Conservation (phyloP, 2,797 vertebrate species). For the Anomalospiza imberbis region DNA sequence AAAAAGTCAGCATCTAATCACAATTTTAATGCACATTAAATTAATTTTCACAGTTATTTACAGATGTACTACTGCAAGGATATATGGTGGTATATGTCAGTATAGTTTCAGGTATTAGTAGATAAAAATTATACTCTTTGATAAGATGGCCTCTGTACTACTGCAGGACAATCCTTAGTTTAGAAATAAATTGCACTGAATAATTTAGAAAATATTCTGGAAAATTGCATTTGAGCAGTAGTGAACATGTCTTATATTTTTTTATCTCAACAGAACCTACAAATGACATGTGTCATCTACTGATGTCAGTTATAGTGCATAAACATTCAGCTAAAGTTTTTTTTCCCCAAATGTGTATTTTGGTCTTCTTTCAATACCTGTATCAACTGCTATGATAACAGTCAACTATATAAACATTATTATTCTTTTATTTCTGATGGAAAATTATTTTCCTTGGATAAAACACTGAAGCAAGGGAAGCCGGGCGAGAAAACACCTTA, state of each 20-base stretch:
- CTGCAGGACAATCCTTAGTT: background rate
- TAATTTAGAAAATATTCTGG: background rate
- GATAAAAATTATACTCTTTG: background rate
- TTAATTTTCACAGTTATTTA: background rate
- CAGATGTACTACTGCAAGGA: background rate
- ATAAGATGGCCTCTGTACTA: background rate
- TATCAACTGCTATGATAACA: background rate
- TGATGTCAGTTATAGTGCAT: background rate
- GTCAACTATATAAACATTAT: background rate
- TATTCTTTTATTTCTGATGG: background rate
- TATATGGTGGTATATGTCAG: background rate
- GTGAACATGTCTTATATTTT: background rate
- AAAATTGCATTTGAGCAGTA: background rate
- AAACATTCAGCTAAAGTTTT: background rate
- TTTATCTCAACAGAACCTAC: background rate
- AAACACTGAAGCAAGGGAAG: background rate
- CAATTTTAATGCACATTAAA: background rate
- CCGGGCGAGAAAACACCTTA: fast-evolving
- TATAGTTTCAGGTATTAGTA: background rate
- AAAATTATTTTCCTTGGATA: background rate
- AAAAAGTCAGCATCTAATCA: background rate
- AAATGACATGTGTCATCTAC: background rate
- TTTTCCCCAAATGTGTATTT: background rate
- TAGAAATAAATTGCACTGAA: background rate
- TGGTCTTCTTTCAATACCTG: background rate